Conservation (phyloP, 2,888 invertebrate genomes). For the Lamellibrachia columna region DNA sequence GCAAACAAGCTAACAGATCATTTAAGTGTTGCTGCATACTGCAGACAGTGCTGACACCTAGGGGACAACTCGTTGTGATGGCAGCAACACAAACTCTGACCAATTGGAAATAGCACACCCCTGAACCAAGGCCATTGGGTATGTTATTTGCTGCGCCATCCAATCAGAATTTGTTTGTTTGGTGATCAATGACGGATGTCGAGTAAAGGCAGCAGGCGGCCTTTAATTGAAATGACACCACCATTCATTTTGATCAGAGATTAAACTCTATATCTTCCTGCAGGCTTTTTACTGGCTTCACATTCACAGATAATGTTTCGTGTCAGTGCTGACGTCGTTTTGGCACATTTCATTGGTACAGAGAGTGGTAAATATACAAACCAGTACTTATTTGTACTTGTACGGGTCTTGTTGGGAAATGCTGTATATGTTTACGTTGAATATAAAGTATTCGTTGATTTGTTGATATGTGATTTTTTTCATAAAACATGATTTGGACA, state of each 20-base stretch:
- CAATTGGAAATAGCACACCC: not conserved
- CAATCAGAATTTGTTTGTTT: not conserved
- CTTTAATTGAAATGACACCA: not conserved
- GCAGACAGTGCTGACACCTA: not conserved
- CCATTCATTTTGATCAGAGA: not conserved
- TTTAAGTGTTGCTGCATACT: not conserved
- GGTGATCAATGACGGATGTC: not conserved
- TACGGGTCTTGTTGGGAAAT: not conserved
- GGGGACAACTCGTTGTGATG: not conserved
- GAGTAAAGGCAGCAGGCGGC: not conserved
- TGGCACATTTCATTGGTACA: no score
- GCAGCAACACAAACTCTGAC: not conserved
- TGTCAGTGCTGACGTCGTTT: no score
- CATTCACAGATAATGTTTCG: not conserved
- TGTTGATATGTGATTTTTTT: not conserved
- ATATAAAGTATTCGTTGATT: not conserved
- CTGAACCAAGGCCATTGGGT: not conserved
- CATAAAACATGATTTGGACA: not conserved
- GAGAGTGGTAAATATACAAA: not conserved
- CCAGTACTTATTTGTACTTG: not conserved
- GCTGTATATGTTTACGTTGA: not conserved
- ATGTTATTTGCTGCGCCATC: not conserved
- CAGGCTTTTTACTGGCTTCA: not conserved
- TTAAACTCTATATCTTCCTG: not conserved
- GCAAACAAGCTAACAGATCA: not conserved